Evolutionary conservation across 1,140 invertebrate genomes (phyloP).

Genomic region (Achatina immaculata): DNA sequence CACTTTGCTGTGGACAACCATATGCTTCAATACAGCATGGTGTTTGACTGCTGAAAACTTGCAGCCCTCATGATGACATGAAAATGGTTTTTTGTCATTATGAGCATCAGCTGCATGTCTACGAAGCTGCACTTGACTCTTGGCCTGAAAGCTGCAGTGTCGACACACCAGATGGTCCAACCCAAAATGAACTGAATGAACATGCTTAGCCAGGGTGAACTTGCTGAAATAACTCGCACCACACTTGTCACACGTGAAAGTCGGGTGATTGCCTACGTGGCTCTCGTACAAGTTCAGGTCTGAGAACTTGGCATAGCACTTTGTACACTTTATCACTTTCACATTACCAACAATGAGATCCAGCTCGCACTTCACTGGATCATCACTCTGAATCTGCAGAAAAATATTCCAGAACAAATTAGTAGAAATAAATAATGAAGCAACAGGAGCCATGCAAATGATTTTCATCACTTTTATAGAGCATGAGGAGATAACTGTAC

Average conservation of each 20-base stretch:
- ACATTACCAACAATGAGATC: slow-evolving; percentile 31
- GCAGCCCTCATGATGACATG: slow-evolving; percentile 48
- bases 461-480: too few relatives aligned
- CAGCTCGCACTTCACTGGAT: slow-evolving; percentile 16
- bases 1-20: slow-evolving; percentile 56
- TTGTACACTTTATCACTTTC: slow-evolving; percentile 27
- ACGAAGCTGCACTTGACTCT: slow-evolving; percentile 41
- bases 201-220: slow-evolving; percentile 45
- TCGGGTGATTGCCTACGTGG: slow-evolving; percentile 28
- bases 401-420: neutral
- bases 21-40: slow-evolving; percentile 52
- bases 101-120: slow-evolving; percentile 47
- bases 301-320: slow-evolving; percentile 34
- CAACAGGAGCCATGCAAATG: too few relatives aligned
- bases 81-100: slow-evolving; percentile 47
- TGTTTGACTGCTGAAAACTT: slow-evolving; percentile 44
- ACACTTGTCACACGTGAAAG: slow-evolving; percentile 45
- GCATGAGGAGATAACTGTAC: too few relatives aligned
- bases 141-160: slow-evolving; percentile 32
- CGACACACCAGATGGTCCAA: slow-evolving; percentile 37
- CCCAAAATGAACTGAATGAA: slow-evolving; percentile 36
- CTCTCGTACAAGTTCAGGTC: slow-evolving; percentile 31
- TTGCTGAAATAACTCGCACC: slow-evolving; percentile 38
- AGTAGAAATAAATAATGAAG: too few relatives aligned
- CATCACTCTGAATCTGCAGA: neutral